These are phyloP conservation scores for Sebastolobus altivelis DNA, from an alignment of 2,797 vertebrate genomes.

Conservation along the genomic window DNA sequence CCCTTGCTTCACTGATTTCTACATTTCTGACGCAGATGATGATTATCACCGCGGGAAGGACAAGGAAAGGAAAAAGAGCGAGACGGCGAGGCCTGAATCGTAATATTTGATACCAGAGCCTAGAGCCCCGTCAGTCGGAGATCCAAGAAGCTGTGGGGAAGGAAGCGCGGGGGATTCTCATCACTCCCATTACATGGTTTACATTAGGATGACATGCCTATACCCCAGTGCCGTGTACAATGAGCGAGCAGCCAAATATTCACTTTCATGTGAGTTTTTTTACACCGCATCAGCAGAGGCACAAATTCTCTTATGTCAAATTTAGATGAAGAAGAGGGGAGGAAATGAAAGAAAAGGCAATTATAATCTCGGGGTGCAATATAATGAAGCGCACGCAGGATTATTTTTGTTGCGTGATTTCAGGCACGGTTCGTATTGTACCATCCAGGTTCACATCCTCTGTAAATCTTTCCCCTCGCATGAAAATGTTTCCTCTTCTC, in stretches of 20 bases:
- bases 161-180: constrained; percentile 20
- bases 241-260: constrained; percentile 30
- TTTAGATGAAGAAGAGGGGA: constrained; percentile 21
- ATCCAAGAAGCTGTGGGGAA: constrained; percentile 24
- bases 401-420: constrained; percentile 35
- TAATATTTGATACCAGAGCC: constrained; percentile 40
- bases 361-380: not conserved
- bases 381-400: not conserved
- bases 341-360: constrained; percentile 8
- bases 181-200: constrained; percentile 49
- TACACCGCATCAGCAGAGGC: constrained; percentile 8
- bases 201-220: constrained; percentile 31
- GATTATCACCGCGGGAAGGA: constrained; percentile 63
- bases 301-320: constrained; percentile 30
- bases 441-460: not conserved
- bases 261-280: constrained; percentile 7
- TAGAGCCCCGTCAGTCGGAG: constrained; percentile 45
- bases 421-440: not conserved
- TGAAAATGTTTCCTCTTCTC: constrained; percentile 27
- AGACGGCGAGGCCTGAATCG: constrained; percentile 48
- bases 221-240: not conserved
- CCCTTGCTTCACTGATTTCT: constrained; percentile 36
- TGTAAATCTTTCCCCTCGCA: constrained; percentile 29
- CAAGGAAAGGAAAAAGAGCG: constrained; percentile 18
- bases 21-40: constrained; percentile 46